Percentiles rank a stretch among this genome's conserved stretches.
phyloP scores from a whole-genome alignment of 2,888 invertebrate species.

The Pseudoips prasinana region DNA sequence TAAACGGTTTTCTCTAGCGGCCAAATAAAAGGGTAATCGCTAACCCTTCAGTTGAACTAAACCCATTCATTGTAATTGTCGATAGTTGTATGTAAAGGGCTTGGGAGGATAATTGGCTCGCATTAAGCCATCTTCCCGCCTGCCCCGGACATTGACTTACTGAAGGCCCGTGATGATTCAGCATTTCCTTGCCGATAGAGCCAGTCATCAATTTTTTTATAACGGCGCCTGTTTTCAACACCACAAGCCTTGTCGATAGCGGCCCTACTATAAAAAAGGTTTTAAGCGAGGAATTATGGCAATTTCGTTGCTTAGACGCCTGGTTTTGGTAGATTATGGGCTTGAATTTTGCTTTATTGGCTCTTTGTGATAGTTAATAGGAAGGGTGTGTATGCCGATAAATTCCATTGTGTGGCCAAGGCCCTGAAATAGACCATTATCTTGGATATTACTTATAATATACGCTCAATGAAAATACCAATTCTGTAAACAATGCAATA shows the following conservation, averaged over 20 bases:
- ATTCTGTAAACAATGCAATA: too few species aligned
- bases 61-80: slow-evolving; percentile 20
- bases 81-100: slow-evolving; percentile 30
- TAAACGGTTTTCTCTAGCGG: slow-evolving; percentile 18
- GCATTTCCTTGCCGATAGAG: slow-evolving; percentile 20
- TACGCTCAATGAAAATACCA: background rate
- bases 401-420: slow-evolving; percentile 16
- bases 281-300: slow-evolving; percentile 25
- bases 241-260: slow-evolving; percentile 27
- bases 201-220: slow-evolving; percentile 34
- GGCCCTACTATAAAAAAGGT: slow-evolving; percentile 24
- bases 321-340: slow-evolving; percentile 11
- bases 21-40: slow-evolving; percentile 19
- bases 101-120: slow-evolving; percentile 38
- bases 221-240: slow-evolving; percentile 27
- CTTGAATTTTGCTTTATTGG: slow-evolving; percentile 17
- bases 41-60: slow-evolving; percentile 27
- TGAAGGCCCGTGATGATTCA: slow-evolving; percentile 29
- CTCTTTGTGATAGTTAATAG: slow-evolving; percentile 22
- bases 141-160: slow-evolving; percentile 45
- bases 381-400: slow-evolving; percentile 13
- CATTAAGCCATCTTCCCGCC: slow-evolving; percentile 38
- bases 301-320: slow-evolving; percentile 9
- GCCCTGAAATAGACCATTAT: background rate
- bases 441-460: background rate